Conservation (phyloP, 2,113 vertebrate species). For the Crypturellus undulatus region DNA sequence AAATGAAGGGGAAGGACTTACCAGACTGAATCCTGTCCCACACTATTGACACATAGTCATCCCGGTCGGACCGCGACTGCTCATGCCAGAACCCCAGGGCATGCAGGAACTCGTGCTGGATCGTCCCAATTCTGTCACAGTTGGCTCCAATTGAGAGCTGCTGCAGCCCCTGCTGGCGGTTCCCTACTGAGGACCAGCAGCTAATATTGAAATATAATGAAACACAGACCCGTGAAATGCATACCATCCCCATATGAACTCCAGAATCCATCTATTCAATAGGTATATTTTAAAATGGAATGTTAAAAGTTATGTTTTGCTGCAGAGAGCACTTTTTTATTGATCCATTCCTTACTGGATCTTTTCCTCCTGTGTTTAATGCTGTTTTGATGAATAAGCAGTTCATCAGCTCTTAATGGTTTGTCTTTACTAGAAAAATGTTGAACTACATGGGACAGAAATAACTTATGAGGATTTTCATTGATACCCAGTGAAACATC, state of each 20-base stretch:
- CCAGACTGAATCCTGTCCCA: constrained; percentile 85
- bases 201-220: constrained; percentile 64
- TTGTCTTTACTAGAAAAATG: background rate
- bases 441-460: background rate
- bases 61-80: constrained; percentile 88
- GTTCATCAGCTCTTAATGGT: fast-evolving
- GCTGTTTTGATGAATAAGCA: background rate
- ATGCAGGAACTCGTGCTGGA: constrained; percentile 90
- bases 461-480: background rate
- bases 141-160: constrained; percentile 83
- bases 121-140: constrained; percentile 85
- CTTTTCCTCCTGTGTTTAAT: background rate
- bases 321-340: background rate
- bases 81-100: constrained; percentile 93
- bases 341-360: background rate
- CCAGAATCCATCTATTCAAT: background rate
- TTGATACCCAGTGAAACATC: background rate
- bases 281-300: background rate
- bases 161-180: constrained; percentile 80
- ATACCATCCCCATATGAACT: fast-evolving
- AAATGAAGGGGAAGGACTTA: constrained; percentile 48
- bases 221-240: background rate
- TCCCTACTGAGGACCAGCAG: constrained; percentile 92
- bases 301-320: background rate
- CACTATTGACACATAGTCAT: constrained; percentile 87